These are phyloP conservation scores for Geophilus truncorum DNA, from an alignment of 2,888 invertebrate species.

Conservation along the genomic window DNA sequence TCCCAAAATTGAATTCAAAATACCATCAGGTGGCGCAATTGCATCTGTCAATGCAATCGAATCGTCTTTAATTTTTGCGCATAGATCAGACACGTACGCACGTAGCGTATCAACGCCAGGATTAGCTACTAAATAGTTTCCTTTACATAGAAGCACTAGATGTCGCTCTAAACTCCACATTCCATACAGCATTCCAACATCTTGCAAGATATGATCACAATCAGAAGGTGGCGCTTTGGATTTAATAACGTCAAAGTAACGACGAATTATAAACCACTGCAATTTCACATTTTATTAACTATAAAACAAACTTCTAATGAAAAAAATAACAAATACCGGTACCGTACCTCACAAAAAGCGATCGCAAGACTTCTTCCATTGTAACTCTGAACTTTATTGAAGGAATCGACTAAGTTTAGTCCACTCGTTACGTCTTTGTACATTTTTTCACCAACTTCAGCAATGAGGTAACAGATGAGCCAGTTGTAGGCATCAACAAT, in stretches of 20 bases:
- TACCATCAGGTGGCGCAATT: not conserved
- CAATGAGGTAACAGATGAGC: not conserved
- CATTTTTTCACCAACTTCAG: not conserved
- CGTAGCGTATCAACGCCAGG: not conserved
- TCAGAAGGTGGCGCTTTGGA: not conserved
- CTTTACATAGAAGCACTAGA: conserved; percentile 66
- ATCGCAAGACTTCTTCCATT: not conserved
- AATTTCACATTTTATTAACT: not conserved
- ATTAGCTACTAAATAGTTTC: conserved; percentile 43
- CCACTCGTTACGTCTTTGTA: not conserved
- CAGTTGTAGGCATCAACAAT: not conserved
- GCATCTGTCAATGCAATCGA: not conserved
- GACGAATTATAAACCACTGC: not conserved
- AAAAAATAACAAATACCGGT: no score
- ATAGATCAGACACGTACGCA: not conserved
- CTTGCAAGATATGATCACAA: not conserved
- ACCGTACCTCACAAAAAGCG: not conserved
- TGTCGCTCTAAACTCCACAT: conserved; percentile 60
- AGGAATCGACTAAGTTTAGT: not conserved
- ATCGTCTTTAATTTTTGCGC: not conserved
- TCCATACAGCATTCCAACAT: conserved; percentile 45
- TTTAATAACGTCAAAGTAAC: not conserved
- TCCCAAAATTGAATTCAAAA: not conserved
- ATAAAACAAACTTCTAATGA: not conserved
- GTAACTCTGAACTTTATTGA: not conserved